Evolutionary conservation across 2,888 invertebrate genomes (phyloP), one percentile per base, ranked within the genome.

Genomic region (Pristionchus japonicus): DNA sequence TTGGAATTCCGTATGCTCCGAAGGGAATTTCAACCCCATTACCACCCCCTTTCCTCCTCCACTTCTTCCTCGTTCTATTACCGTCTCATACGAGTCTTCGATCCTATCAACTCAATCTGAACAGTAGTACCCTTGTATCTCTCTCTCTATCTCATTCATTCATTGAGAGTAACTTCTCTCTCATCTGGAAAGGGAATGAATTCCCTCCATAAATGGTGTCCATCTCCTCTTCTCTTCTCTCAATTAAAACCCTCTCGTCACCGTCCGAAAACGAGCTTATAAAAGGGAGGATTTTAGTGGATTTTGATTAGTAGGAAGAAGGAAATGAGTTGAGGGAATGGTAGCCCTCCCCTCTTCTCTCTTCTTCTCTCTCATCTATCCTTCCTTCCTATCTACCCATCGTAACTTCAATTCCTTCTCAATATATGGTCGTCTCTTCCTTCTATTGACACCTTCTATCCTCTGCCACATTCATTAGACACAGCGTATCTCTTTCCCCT

Each of bases 381-480:
- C n/a, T 34, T n/a, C 11, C 40, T 20, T 27, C 20, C 3, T 43
- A n/a, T n/a, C n/a, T n/a, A n/a, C 74, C 74, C 74, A 74, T 74
- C 74, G 74, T 74, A 74, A 74, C 74, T 74, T 74, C 31, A 74
- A 74, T 74, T 74, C 43, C 74, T 74, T 34, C 74, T 40, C 43
- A 40, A 74, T 74, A 74, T 74, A 74, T 74, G 40, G 40, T 74
- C 74, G 74, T 74, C 40, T 34, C 40, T n/a, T 74, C 23, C 74
- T 43, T 74, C 74, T 74, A 74, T 74, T 74, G 74, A 74, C 74
- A 74, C 74, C 74, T 74, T 27, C 27, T 74, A 20, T 70, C 34
- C 74, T 74, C 40, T 40, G 20, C 74, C 74, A 74, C 74, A 74
- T 74, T 74, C 74, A 74, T 74, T 74, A 74, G 74, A 37, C 40